These are phyloP conservation scores for Drosophila yooni DNA, from an alignment of 2,888 invertebrate genomes.

Conservation along the genomic window DNA sequence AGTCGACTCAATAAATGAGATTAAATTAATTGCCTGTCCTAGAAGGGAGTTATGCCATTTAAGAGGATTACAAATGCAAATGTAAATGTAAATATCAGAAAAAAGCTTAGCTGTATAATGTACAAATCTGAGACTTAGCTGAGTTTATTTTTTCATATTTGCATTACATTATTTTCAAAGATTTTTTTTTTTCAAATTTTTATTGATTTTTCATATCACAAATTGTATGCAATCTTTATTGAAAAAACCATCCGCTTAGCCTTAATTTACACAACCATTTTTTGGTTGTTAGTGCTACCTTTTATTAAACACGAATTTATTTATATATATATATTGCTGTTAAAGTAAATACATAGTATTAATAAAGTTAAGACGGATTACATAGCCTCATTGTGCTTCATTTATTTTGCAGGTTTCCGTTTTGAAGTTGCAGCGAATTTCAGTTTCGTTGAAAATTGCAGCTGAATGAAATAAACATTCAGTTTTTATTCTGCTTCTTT, in stretches of 20 bases:
- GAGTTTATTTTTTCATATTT: background rate
- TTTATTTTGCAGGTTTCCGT: conserved; percentile 2
- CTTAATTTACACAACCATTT: conserved; percentile 3
- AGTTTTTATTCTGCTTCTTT: conserved; percentile 38
- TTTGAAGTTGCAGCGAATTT: conserved; percentile 40
- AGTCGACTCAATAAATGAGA: background rate
- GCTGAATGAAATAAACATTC: conserved; percentile 57
- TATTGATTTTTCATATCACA: background rate
- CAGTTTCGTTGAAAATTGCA: conserved; percentile 49
- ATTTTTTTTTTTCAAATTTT: background rate
- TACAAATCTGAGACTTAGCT: background rate
- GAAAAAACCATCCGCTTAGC: conserved; percentile 1
- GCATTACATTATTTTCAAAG: background rate
- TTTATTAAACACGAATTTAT: background rate
- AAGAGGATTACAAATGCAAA: conserved; percentile 5
- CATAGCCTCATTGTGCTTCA: background rate
- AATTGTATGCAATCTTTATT: background rate
- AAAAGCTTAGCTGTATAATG: background rate
- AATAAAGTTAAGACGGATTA: conserved; percentile 1
- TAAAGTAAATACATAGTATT: background rate
- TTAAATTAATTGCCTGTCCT: background rate
- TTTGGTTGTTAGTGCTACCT: background rate
- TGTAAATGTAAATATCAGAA: background rate
- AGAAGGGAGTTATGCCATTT: background rate
- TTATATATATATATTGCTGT: background rate